Evolutionary conservation across 2,888 invertebrate species (phyloP), one percentile per base, ranked within the genome.

Genomic region (Eurois occulta): DNA sequence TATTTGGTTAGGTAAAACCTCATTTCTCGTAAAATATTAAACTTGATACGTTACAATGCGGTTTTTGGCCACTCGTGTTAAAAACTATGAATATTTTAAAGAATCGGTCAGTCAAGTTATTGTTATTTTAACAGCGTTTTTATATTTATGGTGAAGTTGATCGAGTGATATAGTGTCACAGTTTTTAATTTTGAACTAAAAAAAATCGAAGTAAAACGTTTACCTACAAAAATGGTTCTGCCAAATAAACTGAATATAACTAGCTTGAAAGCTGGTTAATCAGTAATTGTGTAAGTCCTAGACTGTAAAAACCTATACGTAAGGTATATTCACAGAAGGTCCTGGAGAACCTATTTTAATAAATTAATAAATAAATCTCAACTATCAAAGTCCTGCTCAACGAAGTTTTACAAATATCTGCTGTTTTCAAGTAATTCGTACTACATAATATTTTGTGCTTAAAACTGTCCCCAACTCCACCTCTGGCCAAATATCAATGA

Each of bases 11-110:
- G 16, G 38, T 58, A 32, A 46, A 77, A 67, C 78, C 58, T 46
- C 64, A 77, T 62, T 76, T 46, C 52, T 83, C 43, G 38, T 86
- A 58, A 80, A 86, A 83, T 83, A 74, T 86, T 74, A 41, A 71
- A 68, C 55, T 38, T 21, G 24, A 72, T 67, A 24, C 55, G 43
- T 38, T 11, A 38, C 52, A 24, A 38, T 73, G 86, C 28, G 80
- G 84, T 68, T 80, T 70, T 84, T 41, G 60, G 72, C 24, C 48
- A 28, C n/a, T 43, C 58, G 86, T 84, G 87, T 79, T 60, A 84
- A 75, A 84, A 84, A 71, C 84, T 75, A 75, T 84, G 62, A 86
- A 84, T 83, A 83, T 83, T 83, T 77, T 60, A 85, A 80, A 48
- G 28, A 71, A 46, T 64, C 67, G 28, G 38, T 48, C 48, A 18